These are phyloP conservation scores for Dicyrtoma fusca DNA, from an alignment of 2,888 invertebrate genomes.

Conservation along the genomic window DNA sequence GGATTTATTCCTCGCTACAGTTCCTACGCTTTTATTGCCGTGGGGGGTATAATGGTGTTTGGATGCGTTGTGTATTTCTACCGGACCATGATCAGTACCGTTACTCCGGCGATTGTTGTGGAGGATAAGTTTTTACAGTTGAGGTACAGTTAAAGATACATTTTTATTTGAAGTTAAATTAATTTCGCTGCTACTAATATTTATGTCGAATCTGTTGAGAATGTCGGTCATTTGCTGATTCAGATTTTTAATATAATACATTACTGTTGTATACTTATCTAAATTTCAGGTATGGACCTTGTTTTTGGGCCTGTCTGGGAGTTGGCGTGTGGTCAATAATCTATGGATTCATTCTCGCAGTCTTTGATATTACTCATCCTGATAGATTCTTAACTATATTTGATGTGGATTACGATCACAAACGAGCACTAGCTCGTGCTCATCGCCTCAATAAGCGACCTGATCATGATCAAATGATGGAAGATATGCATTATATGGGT, in stretches of 20 bases:
- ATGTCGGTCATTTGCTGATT: no score
- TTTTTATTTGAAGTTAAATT: background rate
- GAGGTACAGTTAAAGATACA: constrained; percentile 44
- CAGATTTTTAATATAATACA: no score
- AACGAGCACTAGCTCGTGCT: constrained; percentile 52
- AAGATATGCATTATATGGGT: no score
- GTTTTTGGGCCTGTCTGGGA: constrained; percentile 51
- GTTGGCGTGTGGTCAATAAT: constrained; percentile 52
- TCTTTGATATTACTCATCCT: constrained; percentile 53
- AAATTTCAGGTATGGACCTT: constrained; percentile 49
- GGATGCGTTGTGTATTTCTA: constrained; percentile 51
- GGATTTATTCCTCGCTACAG: constrained; percentile 55
- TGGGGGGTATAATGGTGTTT: constrained; percentile 50
- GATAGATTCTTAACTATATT: constrained; percentile 55
- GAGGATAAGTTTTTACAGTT: constrained; percentile 50
- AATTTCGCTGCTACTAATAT: no score
- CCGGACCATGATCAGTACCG: constrained; percentile 47
- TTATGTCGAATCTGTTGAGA: no score
- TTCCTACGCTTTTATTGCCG: constrained; percentile 49
- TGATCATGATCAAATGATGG: background rate
- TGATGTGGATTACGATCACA: constrained; percentile 55
- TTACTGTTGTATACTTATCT: background rate
- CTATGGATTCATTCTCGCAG: constrained; percentile 50
- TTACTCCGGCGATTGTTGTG: constrained; percentile 52
- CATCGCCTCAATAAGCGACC: constrained; percentile 41